Base-by-base conservation (phyloP, 1,140 invertebrate species). In the Chelonus insularis region DNA sequence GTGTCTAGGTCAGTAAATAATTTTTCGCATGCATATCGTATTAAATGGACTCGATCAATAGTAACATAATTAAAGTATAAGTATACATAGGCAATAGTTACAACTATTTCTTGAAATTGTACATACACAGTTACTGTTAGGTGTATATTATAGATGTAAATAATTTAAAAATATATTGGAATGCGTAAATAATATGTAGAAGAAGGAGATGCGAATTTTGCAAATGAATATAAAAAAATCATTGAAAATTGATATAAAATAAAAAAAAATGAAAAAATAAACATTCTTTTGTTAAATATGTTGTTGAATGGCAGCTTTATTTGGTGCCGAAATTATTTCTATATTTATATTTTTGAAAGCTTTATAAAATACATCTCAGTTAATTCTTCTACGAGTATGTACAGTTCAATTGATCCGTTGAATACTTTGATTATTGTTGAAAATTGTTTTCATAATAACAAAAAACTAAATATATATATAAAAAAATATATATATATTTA, bases 91-190 rank as follows among this genome's bases (percentile, higher is more conserved):
- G n/a, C 16, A 20, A 37, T 34, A 37, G 14, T 14, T 16, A 43
- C 18, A 23, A 25, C 11, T 25, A 23, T 25, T 48, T 23, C 45
- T 48, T 48, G 43, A 57, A 14, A 47, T 21, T 18, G 41, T 9
- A 47, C 47, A 55, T 23, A 52, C 16, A 37, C 51, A 16, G 16
- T 39, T 48, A n/a, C n/a, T n/a, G n/a, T 3, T 18, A 36, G 7
- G 36, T 52, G 57, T 72, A 69, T 51, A 67, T 72, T 64, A 55
- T 66, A 68, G 67, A 47, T 73, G 72, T 73, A 73, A 72, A 72
- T 73, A 67, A 60, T 12, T 47, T 61, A 48, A 23, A 32, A 14
- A 12, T 54, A 59, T 37, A 29, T 45, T 36, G 37, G n/a, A n/a
- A n/a, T n/a, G n/a, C n/a, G n/a, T n/a, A n/a, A n/a, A n/a, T n/a